A percentile compares a stretch with the other conserved stretches of the same genome.
phyloP scores from a whole-genome alignment of 2,888 invertebrate genomes.

The Herminia tarsipennalis region DNA sequence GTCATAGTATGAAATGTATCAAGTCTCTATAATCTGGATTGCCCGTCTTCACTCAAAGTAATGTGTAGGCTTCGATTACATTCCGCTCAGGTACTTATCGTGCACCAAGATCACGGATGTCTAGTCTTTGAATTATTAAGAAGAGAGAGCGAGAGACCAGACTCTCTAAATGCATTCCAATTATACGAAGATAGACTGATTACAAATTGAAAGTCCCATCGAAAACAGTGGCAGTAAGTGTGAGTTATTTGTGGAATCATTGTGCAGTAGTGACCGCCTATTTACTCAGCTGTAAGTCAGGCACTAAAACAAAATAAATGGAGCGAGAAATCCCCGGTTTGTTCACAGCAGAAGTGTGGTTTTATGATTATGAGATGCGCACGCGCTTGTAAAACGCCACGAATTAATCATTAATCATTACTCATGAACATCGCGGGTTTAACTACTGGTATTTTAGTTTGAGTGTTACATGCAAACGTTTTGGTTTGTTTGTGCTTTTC shows the following conservation, averaged over 20 bases:
- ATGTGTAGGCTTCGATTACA: conserved; percentile 28
- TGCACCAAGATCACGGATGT: conserved; percentile 33
- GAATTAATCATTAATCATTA: conserved; percentile 64
- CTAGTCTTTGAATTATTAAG: conserved; percentile 31
- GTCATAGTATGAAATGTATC: too few relatives aligned
- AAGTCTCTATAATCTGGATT: too few relatives aligned
- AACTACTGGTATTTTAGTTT: conserved; percentile 23
- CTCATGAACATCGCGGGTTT: conserved; percentile 35
- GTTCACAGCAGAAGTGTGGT: conserved; percentile 57
- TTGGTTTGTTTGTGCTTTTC: too few relatives aligned
- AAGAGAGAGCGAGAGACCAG: conserved; percentile 28
- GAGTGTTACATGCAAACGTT: neutral
- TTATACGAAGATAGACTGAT: conserved; percentile 35
- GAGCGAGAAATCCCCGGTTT: conserved; percentile 63
- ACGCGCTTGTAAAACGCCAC: conserved; percentile 52
- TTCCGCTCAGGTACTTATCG: conserved; percentile 35
- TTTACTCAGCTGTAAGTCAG: conserved; percentile 64
- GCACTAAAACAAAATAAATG: conserved; percentile 67
- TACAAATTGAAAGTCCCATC: conserved; percentile 41
- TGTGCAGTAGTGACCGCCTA: conserved; percentile 47
- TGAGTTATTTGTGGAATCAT: conserved; percentile 47
- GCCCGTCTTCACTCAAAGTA: too few relatives aligned
- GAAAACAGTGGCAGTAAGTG: conserved; percentile 27
- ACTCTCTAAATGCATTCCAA: conserved; percentile 25
- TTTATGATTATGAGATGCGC: conserved; percentile 72